Conservation (phyloP, 2,113 vertebrate genomes). For the Ellobius talpinus region DNA sequence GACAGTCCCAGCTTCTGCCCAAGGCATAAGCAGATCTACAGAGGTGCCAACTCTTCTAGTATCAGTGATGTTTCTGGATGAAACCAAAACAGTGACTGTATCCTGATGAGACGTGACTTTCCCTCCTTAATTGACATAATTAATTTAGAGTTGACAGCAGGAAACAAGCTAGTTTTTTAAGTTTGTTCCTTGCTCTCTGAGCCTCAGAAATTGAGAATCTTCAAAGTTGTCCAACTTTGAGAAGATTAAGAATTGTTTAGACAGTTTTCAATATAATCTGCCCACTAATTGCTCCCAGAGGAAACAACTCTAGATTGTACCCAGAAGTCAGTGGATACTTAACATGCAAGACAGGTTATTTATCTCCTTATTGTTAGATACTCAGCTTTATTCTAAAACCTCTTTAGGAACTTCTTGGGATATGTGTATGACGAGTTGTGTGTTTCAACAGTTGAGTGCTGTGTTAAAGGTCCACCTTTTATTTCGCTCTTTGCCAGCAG, state of each 20-base stretch:
- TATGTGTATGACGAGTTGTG: neutral
- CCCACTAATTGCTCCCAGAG: slow-evolving; percentile 29
- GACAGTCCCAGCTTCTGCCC: neutral
- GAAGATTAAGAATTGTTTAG: slow-evolving; percentile 27
- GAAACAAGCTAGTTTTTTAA: slow-evolving; percentile 15
- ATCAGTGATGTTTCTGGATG: neutral
- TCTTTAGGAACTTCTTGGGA: neutral
- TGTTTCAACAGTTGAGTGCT: slow-evolving; percentile 22
- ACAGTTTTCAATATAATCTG: neutral
- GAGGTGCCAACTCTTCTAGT: neutral
- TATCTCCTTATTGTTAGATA: neutral
- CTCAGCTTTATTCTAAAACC: slow-evolving; percentile 36
- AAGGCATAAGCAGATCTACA: neutral
- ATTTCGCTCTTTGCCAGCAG: neutral
- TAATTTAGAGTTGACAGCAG: slow-evolving; percentile 4
- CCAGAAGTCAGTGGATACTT: neutral
- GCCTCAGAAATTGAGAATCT: slow-evolving; percentile 46
- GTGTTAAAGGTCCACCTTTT: neutral
- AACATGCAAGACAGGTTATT: neutral
- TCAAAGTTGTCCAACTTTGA: slow-evolving; percentile 13
- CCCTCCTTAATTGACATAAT: neutral
- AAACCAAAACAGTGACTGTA: slow-evolving; percentile 2
- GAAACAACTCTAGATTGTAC: slow-evolving; percentile 18
- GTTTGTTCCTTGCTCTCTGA: slow-evolving; percentile 37
- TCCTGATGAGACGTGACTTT: neutral